Evolutionary conservation across 1,140 invertebrate species (phyloP).

Genomic region (Chrysoperla carnea): DNA sequence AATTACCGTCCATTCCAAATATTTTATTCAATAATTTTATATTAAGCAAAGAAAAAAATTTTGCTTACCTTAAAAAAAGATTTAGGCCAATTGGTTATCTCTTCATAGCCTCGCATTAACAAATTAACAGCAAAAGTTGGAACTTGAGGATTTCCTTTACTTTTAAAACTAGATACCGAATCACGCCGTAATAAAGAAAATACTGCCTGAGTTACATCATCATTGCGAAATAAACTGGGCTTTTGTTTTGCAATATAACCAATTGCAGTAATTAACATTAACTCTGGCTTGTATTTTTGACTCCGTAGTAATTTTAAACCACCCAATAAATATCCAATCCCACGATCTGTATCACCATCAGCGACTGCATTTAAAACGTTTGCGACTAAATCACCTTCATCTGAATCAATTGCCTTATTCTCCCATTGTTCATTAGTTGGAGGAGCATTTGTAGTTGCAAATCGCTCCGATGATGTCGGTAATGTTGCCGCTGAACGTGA

Average conservation of each 20-base stretch:
- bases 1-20: neutral
- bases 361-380: conserved; percentile 34
- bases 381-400: conserved; percentile 37
- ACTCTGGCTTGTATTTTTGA: conserved; percentile 62
- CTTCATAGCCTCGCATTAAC: conserved; percentile 61
- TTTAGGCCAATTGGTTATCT: conserved; percentile 61
- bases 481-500: conserved; percentile 26
- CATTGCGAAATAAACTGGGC: conserved; percentile 60
- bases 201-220: conserved; percentile 60
- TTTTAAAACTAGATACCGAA: conserved; percentile 46
- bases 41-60: neutral
- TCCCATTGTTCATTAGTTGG: conserved; percentile 34
- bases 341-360: conserved; percentile 40
- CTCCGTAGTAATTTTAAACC: conserved; percentile 45
- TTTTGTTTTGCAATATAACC: conserved; percentile 67
- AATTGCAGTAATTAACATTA: conserved; percentile 54
- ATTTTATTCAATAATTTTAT: conserved; percentile 1
- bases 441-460: conserved; percentile 2
- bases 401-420: conserved; percentile 33
- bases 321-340: conserved; percentile 29
- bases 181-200: conserved; percentile 71
- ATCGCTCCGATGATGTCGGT: conserved; percentile 12
- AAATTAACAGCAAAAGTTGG: conserved; percentile 75
- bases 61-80: conserved; percentile 46
- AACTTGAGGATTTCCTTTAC: conserved; percentile 62